Base-by-base conservation (phyloP, 2,888 invertebrate species). In the Dryococelus australis region DNA sequence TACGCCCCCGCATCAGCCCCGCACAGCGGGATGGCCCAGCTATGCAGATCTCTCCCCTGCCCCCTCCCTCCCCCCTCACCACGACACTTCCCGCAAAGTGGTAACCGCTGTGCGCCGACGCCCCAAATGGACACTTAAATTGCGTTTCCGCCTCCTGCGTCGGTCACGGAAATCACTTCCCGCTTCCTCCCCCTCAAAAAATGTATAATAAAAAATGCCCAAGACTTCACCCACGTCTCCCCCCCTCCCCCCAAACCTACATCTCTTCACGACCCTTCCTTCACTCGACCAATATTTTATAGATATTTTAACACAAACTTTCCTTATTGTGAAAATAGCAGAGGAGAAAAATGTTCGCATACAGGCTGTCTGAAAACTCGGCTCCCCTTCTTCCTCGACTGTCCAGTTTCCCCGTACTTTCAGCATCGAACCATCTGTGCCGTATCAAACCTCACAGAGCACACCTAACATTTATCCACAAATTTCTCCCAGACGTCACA, bases 51-150 rank as follows among this genome's bases (percentile, higher is more conserved):
- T 20, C 8, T n/a, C 65, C 65, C 65, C 65, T 51, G 26, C 65
- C 24, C 1, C 65, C 65, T n/a, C n/a, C n/a, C 87, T 20, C 8
- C 4, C 65, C 65, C 65, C 65, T 51, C 1, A 8, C 65, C 65
- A 0, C 65, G 65, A 0, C 83, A 83, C 83, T 83, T 83, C 43
- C 81, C 85, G 84, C 86, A 86, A 87, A 87, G 87, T 87, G 87
- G 88, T 87, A 88, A 88, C 88, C 65, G 88, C 88, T 88, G 88
- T 86, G 88, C 86, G 35, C 47, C 80, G 80, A 47, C 84, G 16
- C 84, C 47, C 86, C 84, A 88, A 88, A 88, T 88, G 88, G 87
- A 88, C 88, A 88, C 86, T 88, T 87, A 88, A 87, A 88, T 88
- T 88, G 88, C 88, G 87, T 87, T 88, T 88, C 87, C 87, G 85